These are phyloP conservation scores for Philaethria dido DNA, from an alignment of 2,888 invertebrate genomes.

Conservation along the genomic window DNA sequence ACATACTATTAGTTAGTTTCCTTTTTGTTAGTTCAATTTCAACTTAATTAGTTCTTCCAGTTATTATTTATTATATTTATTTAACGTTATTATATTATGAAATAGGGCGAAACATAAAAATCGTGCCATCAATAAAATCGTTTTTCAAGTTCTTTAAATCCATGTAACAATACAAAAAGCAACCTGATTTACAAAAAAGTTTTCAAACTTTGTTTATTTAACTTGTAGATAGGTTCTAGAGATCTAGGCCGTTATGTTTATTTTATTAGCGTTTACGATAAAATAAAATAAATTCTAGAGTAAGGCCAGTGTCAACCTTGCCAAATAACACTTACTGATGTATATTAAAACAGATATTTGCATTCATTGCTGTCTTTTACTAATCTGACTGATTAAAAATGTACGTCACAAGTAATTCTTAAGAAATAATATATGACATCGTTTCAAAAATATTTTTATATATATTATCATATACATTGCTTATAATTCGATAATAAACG, in stretches of 20 bases:
- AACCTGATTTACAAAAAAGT: conserved; percentile 18
- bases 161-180: not conserved
- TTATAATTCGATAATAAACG: not conserved
- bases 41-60: conserved; percentile 5
- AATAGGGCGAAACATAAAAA: conserved; percentile 9
- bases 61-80: conserved; percentile 24
- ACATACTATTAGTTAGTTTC: conserved; percentile 11
- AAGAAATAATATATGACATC: conserved; percentile 1
- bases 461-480: not conserved
- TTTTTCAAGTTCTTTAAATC: conserved; percentile 13
- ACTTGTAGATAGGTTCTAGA: conserved; percentile 15
- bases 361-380: conserved; percentile 3
- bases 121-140: conserved; percentile 17
- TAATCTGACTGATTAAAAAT: conserved; percentile 8
- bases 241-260: conserved; percentile 19
- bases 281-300: conserved; percentile 22
- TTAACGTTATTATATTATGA: conserved; percentile 3
- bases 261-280: conserved; percentile 9
- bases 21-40: conserved; percentile 17
- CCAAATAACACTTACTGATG: conserved; percentile 23
- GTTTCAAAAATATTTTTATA: not conserved
- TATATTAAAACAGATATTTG: not conserved
- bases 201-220: conserved; percentile 16
- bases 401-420: conserved; percentile 15
- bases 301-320: conserved; percentile 32